Base-by-base conservation (phyloP, 2,888 invertebrate species). In the Heliconius charithonia region DNA sequence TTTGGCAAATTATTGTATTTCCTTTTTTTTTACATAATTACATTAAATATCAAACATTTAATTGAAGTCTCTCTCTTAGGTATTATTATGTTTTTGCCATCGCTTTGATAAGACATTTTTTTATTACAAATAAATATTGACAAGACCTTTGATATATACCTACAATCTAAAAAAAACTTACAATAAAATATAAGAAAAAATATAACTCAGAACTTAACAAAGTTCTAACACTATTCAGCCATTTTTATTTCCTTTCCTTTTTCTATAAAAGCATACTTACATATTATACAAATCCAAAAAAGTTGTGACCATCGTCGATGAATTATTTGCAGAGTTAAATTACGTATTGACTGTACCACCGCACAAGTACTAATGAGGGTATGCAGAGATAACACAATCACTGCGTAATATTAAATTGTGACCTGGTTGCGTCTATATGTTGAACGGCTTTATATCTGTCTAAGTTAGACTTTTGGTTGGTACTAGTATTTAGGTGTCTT, bases 331-430 rank as follows among this genome's bases (percentile, higher is more conserved):
- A 45, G 25, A 45, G 63, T 27, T 63, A 27, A 27, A 63, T 16
- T 27, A 69, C 69, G 69, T 69, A 45, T 41, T 16, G 19, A 69
- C 69, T 25, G 69, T 37, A 25, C 69, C 41, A 22, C 29, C 25
- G 10, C 67, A 12, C 16, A 37, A 32, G 56, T 25, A 75, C 66
- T 56, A 75, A 75, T 75, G 75, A 67, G 67, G 67, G 32, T 75
- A 32, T 66, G 7, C 19, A 22, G 37, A 59, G 75, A 75, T 67
- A 75, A 75, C 56, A 51, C 19, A 29, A 66, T 67, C 66, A 51
- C 29, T 29, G 13, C 63, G 51, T 32, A 66, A 66, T 66, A 67
- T 67, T 19, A 32, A 37, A 32, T 66, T 67, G 41, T 69, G 69
- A 69, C 69, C 69, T 16, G 69, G 16, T 69, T 69, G 69, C 37